A percentile compares a stretch with the other conserved stretches of the same genome.
phyloP scores from a whole-genome alignment of 2,888 invertebrate genomes.

The Poecilobothrus nobilitatus region DNA sequence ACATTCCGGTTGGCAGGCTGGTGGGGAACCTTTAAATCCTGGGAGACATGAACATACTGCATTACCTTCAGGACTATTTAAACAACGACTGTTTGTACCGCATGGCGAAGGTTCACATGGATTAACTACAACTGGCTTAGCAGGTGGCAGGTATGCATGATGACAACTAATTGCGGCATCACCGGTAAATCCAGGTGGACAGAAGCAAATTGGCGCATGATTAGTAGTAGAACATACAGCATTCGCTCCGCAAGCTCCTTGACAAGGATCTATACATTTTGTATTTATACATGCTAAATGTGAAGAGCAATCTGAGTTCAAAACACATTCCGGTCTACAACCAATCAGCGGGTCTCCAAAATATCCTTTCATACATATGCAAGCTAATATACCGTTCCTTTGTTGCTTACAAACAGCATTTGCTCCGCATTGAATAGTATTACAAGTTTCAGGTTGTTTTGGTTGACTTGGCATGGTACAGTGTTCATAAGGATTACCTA shows the following conservation, averaged over 20 bases:
- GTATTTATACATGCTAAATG: slow-evolving; percentile 67
- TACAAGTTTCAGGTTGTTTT: slow-evolving; percentile 48
- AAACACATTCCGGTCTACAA: slow-evolving; percentile 72
- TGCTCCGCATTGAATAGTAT: slow-evolving; percentile 61
- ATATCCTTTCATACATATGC: slow-evolving; percentile 65
- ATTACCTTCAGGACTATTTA: slow-evolving; percentile 59
- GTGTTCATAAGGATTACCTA: slow-evolving; percentile 71
- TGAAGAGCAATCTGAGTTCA: slow-evolving; percentile 67
- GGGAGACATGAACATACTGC: slow-evolving; percentile 73
- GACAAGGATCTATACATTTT: slow-evolving; percentile 69
- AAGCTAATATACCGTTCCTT: slow-evolving; percentile 55
- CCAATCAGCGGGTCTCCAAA: slow-evolving; percentile 71
- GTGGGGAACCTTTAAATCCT: slow-evolving; percentile 68
- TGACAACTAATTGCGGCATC: slow-evolving; percentile 69
- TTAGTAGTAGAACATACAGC: slow-evolving; percentile 65
- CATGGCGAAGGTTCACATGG: slow-evolving; percentile 78
- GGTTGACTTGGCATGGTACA: slow-evolving; percentile 51
- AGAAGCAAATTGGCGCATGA: slow-evolving; percentile 70
- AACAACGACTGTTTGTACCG: slow-evolving; percentile 68
- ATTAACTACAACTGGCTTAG: slow-evolving; percentile 44
- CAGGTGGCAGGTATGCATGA: slow-evolving; percentile 44
- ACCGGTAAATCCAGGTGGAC: slow-evolving; percentile 60
- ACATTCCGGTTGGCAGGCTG: slow-evolving; percentile 78
- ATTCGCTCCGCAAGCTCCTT: slow-evolving; percentile 64
- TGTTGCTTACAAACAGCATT: slow-evolving; percentile 65